These are phyloP conservation scores for Vombatus ursinus DNA, from an alignment of 2,113 vertebrate species.

Conservation along the genomic window DNA sequence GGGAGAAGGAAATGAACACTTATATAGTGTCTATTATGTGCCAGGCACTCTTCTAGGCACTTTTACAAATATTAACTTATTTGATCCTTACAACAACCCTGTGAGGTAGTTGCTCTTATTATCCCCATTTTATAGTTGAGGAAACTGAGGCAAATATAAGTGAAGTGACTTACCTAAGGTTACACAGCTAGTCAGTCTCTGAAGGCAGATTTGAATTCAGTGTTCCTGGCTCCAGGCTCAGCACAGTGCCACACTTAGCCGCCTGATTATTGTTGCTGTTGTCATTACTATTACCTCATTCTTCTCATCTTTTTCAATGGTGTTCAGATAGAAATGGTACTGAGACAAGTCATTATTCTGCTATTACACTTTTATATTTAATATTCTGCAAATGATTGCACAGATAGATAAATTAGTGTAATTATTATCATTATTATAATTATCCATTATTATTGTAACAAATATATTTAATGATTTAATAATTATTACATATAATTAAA, in stretches of 20 bases:
- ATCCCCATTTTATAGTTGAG: background rate
- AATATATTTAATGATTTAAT: background rate
- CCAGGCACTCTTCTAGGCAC: background rate
- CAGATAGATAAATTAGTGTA: background rate
- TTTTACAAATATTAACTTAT: background rate
- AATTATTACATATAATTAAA: background rate
- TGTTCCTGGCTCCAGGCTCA: background rate
- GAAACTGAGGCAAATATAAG: background rate
- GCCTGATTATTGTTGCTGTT: background rate
- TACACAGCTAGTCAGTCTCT: background rate
- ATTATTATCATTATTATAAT: background rate
- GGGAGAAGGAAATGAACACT: background rate
- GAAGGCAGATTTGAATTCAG: background rate
- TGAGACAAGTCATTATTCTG: background rate
- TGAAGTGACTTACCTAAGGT: background rate
- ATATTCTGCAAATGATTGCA: background rate
- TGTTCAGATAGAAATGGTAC: background rate
- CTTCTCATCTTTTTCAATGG: background rate
- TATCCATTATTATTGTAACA: background rate
- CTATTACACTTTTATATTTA: background rate
- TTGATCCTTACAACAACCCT: background rate
- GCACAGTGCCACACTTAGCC: background rate
- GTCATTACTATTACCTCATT: background rate
- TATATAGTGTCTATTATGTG: background rate
- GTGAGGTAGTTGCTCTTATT: background rate